Percentiles rank a stretch among this genome's conserved stretches.
phyloP scores from a whole-genome alignment of 2,797 vertebrate species.

The Hybognathus amarus region DNA sequence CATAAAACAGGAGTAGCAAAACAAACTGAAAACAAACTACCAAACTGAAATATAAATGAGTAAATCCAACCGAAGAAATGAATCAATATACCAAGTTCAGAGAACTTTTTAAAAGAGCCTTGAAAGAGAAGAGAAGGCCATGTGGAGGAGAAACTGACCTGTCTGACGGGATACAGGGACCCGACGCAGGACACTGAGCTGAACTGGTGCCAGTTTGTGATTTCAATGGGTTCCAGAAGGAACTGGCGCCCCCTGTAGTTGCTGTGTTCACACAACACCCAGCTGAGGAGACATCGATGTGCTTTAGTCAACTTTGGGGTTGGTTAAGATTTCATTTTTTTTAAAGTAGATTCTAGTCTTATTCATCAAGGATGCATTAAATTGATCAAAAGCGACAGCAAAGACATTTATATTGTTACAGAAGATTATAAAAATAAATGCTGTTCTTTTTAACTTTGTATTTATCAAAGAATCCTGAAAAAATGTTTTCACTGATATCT shows the following conservation, averaged over 20 bases:
- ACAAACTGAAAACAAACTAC: too few species aligned
- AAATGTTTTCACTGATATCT: too few species aligned
- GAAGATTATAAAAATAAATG: not conserved
- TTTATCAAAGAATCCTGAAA: too few species aligned
- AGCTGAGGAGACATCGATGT: conserved; percentile 72
- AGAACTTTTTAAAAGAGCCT: too few species aligned
- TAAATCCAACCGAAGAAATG: too few species aligned
- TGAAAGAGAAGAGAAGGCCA: too few species aligned
- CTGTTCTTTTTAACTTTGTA: too few species aligned
- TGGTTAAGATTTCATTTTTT: too few species aligned
- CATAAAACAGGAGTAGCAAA: too few species aligned
- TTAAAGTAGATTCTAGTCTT: not conserved
- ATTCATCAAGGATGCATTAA: not conserved
- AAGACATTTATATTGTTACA: not conserved
- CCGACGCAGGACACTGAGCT: conserved; percentile 86
- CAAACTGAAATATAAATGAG: too few species aligned
- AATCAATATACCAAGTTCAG: too few species aligned
- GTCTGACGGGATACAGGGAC: conserved; percentile 89
- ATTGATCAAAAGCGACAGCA: not conserved
- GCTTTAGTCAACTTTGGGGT: not conserved
- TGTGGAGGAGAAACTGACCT: conserved; percentile 72
- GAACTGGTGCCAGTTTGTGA: conserved; percentile 93
- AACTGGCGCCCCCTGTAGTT: conserved; percentile 95
- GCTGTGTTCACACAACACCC: conserved; percentile 91
- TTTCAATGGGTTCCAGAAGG: conserved; percentile 86